Evolutionary conservation across 2,888 invertebrate species (phyloP), one percentile per base, ranked within the genome.

Genomic region (Amphipoea oculea): DNA sequence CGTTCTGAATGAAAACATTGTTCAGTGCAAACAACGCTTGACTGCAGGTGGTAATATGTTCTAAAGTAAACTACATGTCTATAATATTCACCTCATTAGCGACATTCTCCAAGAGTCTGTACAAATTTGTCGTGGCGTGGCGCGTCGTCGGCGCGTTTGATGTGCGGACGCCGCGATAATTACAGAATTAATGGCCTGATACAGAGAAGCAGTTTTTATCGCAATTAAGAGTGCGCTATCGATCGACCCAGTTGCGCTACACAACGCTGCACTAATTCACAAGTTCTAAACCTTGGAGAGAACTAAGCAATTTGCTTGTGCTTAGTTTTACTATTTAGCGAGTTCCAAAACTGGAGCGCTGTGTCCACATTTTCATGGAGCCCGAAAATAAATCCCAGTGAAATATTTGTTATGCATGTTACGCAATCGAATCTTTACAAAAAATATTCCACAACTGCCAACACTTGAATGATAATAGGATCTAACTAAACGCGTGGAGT

Each of bases 181-280:
- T 95, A 95, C 92, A 92, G 92, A 93, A 93, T 94, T 94, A 94
- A 95, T 93, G 93, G 91, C 91, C 92, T 92, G 91, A 92, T 94
- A 93, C 87, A 89, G 89, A 92, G 92, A 93, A 93, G 92, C 91
- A 91, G 93, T 94, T 95, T 94, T 95, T 95, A 95, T 95, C 94
- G 92, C 92, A 92, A 93, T 93, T 93, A 94, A 93, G 92, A 94
- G 90, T 92, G 91, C 91, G 92, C 92, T 95, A 94, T 95, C 94
- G 93, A 92, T 90, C 92, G 92, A 92, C 92, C 92, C 87, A 93
- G 91, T 93, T 93, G 91, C 84, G 88, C 81, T 90, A 87, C 82
- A 83, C 78, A 81, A 82, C 78, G 83, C 81, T 89, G 88, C 85
- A 89, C 83, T 86, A 89, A 90, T 94, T 95, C 92, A 93, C 94